Percentiles rank a stretch among this genome's conserved stretches.
phyloP scores from a whole-genome alignment of 2,797 vertebrate genomes.

The Phrynocephalus vlangalii region DNA sequence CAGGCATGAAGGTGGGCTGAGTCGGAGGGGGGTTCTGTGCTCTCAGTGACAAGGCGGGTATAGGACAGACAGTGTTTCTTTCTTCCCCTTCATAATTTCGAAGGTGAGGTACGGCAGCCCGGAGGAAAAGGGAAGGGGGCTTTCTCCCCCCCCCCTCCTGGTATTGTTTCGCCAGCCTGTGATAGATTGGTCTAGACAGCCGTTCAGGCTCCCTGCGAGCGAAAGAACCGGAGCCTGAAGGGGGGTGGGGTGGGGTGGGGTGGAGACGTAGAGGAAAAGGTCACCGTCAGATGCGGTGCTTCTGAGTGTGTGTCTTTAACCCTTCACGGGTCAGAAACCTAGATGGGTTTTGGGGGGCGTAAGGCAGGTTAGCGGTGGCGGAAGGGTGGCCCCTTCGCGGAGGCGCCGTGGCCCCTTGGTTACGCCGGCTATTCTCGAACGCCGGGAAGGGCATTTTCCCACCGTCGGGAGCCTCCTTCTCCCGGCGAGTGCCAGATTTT shows the following conservation, averaged over 20 bases:
- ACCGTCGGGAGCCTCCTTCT: slow-evolving; percentile 60
- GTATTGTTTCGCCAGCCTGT: slow-evolving; percentile 78
- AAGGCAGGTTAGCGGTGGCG: not conserved
- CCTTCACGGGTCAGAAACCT: slow-evolving; percentile 53
- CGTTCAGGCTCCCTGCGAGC: slow-evolving; percentile 81
- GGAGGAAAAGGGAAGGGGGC: slow-evolving; percentile 68
- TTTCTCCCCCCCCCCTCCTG: slow-evolving; percentile 59
- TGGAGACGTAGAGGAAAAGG: slow-evolving; percentile 69
- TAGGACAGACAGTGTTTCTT: slow-evolving; percentile 58
- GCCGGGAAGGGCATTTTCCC: slow-evolving; percentile 54
- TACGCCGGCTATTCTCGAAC: not conserved
- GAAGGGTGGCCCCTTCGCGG: not conserved
- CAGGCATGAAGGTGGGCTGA: slow-evolving; percentile 71
- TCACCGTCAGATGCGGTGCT: slow-evolving; percentile 61
- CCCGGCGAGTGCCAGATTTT: slow-evolving; percentile 45
- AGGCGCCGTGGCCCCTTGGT: not conserved
- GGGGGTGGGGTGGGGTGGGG: not conserved
- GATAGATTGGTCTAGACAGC: slow-evolving; percentile 84
- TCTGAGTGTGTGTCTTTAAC: slow-evolving; percentile 64
- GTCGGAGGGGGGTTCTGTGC: slow-evolving; percentile 53
- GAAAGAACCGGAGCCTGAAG: slow-evolving; percentile 71
- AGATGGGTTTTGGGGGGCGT: not conserved
- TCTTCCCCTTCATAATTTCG: slow-evolving; percentile 65
- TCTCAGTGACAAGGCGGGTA: slow-evolving; percentile 51
- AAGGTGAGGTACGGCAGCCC: slow-evolving; percentile 71